Percentiles rank a stretch among this genome's conserved stretches.
Evolutionary conservation across 1,140 invertebrate genomes (phyloP).

Genomic region (Glossosoma conforme): DNA sequence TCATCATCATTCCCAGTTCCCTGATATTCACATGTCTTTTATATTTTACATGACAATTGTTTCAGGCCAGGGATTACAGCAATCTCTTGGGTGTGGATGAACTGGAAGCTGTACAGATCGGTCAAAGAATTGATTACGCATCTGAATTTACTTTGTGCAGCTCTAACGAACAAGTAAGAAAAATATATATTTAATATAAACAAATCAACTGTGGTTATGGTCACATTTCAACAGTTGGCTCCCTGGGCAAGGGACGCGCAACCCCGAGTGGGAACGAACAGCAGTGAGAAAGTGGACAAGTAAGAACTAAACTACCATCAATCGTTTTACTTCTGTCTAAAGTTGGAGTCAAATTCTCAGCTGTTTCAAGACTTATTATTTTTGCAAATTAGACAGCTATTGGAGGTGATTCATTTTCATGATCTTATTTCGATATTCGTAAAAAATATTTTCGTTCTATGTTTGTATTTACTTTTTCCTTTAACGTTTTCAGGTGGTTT

Average conservation of each 20-base stretch:
- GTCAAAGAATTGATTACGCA: conserved; percentile 10
- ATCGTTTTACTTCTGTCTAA: too few species aligned
- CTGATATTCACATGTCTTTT: too few species aligned
- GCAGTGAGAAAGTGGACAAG: too few species aligned
- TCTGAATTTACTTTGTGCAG: conserved; percentile 4
- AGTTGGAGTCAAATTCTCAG: not conserved
- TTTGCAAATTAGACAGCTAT: not conserved
- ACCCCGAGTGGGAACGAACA: too few species aligned
- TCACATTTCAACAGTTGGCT: too few species aligned
- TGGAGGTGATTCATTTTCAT: not conserved
- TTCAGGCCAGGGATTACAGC: conserved; percentile 7
- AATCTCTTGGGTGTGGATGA: conserved; percentile 14
- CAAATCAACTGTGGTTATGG: too few species aligned
- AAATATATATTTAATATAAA: not conserved
- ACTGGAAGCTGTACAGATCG: conserved; percentile 11
- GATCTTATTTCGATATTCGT: not conserved
- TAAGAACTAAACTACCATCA: too few species aligned
- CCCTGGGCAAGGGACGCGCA: too few species aligned
- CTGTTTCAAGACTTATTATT: not conserved
- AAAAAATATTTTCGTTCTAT: not conserved
- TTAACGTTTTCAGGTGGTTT: conserved; percentile 29
- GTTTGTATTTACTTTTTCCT: not conserved
- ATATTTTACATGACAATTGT: not conserved
- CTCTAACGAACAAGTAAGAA: conserved; percentile 8
- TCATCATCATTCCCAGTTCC: too few species aligned